Percentiles rank a stretch among this genome's conserved stretches.
These are phyloP conservation scores for Danio aesculapii DNA, from an alignment of 2,797 vertebrate species.

Conservation along the genomic window DNA sequence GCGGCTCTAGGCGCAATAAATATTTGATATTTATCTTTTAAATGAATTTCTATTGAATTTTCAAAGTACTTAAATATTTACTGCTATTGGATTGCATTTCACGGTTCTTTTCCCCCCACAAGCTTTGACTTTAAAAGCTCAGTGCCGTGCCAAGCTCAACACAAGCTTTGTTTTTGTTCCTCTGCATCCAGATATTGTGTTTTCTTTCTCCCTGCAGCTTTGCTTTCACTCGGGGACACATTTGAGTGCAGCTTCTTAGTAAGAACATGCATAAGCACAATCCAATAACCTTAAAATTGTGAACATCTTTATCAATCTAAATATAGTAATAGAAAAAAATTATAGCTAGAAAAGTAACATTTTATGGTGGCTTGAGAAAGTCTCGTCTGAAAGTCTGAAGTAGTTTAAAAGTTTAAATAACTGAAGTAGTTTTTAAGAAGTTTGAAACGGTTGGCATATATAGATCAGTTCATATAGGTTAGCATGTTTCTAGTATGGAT, in stretches of 20 bases:
- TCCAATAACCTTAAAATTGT: slow-evolving; percentile 13
- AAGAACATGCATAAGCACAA: slow-evolving; percentile 18
- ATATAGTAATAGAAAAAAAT: not conserved
- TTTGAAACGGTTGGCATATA: no score
- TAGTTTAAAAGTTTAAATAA: no score
- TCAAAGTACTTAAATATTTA: slow-evolving; percentile 79
- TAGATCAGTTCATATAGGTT: no score
- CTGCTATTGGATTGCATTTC: slow-evolving; percentile 50
- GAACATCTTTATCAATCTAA: not conserved
- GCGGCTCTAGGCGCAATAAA: slow-evolving; percentile 74
- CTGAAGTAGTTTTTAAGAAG: no score
- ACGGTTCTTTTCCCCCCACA: slow-evolving; percentile 25
- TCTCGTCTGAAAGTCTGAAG: no score
- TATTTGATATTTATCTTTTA: slow-evolving; percentile 82
- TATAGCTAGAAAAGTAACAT: no score
- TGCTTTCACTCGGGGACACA: slow-evolving; percentile 25
- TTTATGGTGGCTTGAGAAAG: no score
- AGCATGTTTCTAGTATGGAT: no score
- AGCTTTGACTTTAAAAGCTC: slow-evolving; percentile 44
- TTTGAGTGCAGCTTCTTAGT: slow-evolving; percentile 14
- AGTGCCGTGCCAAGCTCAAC: slow-evolving; percentile 50
- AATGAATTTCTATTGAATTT: slow-evolving; percentile 79
- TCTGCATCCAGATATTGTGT: slow-evolving; percentile 44
- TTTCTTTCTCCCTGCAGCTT: slow-evolving; percentile 51
- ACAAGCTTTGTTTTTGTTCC: slow-evolving; percentile 50